Conservation (phyloP, 2,113 vertebrate genomes). For the Archilochus colubris region DNA sequence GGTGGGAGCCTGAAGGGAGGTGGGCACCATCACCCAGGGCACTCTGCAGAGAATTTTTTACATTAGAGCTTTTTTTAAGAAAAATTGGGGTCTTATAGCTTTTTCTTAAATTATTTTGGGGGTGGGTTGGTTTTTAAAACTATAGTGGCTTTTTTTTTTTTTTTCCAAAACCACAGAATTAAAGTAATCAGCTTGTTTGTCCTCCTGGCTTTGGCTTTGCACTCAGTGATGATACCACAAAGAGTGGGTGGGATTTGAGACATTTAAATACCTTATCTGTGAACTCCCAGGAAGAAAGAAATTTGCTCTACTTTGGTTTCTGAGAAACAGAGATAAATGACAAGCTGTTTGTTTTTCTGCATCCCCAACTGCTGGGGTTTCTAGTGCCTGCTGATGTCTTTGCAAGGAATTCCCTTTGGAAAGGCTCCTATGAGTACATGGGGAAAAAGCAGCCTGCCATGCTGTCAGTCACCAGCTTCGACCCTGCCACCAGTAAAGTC, state of each 20-base stretch:
- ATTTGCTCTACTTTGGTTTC: neutral
- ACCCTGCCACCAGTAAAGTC: constrained; percentile 85
- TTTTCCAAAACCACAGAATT: neutral
- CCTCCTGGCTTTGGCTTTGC: neutral
- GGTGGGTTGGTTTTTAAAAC: neutral
- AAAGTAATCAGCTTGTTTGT: neutral
- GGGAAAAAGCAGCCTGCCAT: constrained; percentile 97
- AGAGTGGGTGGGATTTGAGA: neutral
- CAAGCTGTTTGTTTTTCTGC: accelerated
- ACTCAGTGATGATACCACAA: accelerated
- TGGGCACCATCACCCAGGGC: accelerated
- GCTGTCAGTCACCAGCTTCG: constrained; percentile 93
- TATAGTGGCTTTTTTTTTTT: neutral
- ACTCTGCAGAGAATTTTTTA: accelerated
- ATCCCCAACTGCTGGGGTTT: neutral
- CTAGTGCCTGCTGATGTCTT: constrained; percentile 94
- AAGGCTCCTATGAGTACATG: constrained; percentile 96
- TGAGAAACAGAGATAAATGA: neutral
- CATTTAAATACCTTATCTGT: accelerated
- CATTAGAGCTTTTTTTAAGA: neutral
- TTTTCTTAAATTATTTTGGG: neutral
- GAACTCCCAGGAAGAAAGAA: neutral
- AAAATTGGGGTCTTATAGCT: neutral
- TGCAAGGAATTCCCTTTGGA: constrained; percentile 95
- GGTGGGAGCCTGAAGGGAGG: neutral